Base-by-base conservation (phyloP, 2,113 vertebrate genomes). In the Egretta garzetta region DNA sequence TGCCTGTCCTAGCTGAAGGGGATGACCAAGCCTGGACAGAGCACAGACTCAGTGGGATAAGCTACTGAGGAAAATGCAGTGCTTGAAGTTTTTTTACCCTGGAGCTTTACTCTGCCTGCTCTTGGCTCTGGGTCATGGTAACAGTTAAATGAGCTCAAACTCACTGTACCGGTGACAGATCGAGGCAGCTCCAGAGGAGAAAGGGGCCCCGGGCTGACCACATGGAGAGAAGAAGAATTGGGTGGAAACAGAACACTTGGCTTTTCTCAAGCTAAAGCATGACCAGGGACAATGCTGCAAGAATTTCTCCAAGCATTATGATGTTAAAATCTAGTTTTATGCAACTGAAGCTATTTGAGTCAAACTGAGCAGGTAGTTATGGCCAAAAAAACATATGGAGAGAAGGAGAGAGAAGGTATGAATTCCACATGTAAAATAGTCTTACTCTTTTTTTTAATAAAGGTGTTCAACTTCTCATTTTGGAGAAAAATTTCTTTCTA, bases 201-300 rank as follows among this genome's bases (percentile, higher is more conserved):
- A 52, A 37, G 17, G 4, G 4, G 27, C 9, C 19, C 15, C 1
- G 5, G 24, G 28, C 33, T 79, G 49, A n/a, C 30, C 0, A 2
- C 33, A 26, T 12, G 35, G 32, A 35, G 30, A 71, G 14, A 70
- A 47, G 13, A 60, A 37, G 28, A 32, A 12, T 52, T 32, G 45
- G 43, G 58, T 14, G 14, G 33, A 74, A 84, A 59, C 62, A 59
- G 12, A 37, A 33, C 16, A n/a, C 4, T 39, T 62, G 47, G 12
- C 21, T 68, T 39, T 75, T 72, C 35, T 50, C 33, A 39, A 50
- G 33, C 4, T 63, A 8, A 60, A 77, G 20, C 13, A 8, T 14
- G 10, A 21, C 35, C 53, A 39, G 5, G 5, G n/a, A 30, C 43
- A n/a, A 33, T 26, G 22, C 6, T 47, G 18, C 17, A 62, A 80